Conservation (phyloP, 2,797 vertebrate species). For the Girardinus metallicus region DNA sequence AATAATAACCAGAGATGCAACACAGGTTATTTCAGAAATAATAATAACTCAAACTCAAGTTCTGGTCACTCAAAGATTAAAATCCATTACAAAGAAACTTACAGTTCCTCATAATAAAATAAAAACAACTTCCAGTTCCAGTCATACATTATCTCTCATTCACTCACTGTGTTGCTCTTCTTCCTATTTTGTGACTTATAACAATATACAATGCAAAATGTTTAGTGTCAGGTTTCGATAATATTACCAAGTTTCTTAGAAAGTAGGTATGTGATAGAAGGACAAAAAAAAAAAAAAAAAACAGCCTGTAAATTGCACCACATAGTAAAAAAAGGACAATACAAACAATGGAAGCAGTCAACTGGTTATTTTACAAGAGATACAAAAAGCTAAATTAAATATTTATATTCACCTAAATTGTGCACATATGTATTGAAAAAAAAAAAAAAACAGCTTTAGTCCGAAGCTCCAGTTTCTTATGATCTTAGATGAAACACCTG, state of each 20-base stretch:
- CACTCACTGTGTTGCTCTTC: not conserved
- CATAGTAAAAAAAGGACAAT: not conserved
- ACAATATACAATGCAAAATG: not conserved
- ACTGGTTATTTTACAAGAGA: too few relatives aligned
- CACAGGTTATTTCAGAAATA: too few relatives aligned
- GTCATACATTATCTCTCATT: not conserved
- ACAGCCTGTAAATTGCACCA: not conserved
- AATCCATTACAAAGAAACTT: not conserved
- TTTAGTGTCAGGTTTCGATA: not conserved
- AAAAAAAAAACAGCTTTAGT: not conserved
- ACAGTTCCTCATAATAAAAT: not conserved
- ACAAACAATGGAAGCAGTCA: not conserved
- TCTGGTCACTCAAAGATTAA: not conserved
- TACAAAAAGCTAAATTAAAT: not conserved
- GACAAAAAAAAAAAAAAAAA: not conserved
- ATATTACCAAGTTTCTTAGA: not conserved
- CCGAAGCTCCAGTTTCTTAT: slow-evolving; percentile 1
- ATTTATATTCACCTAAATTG: not conserved
- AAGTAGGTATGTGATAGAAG: not conserved
- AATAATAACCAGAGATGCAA: not conserved
- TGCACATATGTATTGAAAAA: not conserved
- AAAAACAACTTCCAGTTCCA: not conserved
- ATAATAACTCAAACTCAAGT: too few relatives aligned
- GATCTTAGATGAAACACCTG: slow-evolving; percentile 5
- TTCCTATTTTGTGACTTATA: not conserved